These are phyloP conservation scores for Centropristis striata DNA, from an alignment of 2,113 vertebrate species.

Conservation along the genomic window DNA sequence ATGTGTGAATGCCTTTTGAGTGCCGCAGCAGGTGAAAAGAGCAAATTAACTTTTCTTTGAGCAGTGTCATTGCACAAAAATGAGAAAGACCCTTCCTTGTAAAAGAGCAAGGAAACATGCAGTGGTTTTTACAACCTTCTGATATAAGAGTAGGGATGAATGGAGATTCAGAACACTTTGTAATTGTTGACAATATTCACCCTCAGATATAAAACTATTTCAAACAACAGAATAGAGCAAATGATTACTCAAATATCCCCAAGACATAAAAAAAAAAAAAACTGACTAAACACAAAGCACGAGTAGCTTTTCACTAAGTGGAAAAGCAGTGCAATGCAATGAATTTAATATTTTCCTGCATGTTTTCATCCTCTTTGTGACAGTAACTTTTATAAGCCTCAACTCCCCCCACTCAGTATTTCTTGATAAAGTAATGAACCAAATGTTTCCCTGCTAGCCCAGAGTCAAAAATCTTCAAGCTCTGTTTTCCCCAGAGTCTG, in stretches of 20 bases:
- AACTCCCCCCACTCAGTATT: background rate
- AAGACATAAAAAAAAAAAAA: background rate
- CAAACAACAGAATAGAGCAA: slow-evolving; percentile 12
- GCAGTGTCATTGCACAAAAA: slow-evolving; percentile 28
- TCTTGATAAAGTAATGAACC: slow-evolving; percentile 9
- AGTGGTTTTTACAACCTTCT: slow-evolving; percentile 42
- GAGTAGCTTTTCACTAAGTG: background rate
- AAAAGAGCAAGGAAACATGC: slow-evolving; percentile 20
- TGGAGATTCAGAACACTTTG: slow-evolving; percentile 37
- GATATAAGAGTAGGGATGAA: slow-evolving; percentile 38
- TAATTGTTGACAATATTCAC: slow-evolving; percentile 41
- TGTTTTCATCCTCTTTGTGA: background rate
- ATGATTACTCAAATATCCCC: slow-evolving; percentile 1
- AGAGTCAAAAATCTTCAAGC: background rate
- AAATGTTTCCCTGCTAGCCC: background rate
- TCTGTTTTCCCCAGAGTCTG: background rate
- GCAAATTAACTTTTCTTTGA: slow-evolving; percentile 43
- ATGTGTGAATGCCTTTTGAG: slow-evolving; percentile 29
- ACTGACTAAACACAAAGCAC: background rate
- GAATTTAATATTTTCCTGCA: background rate
- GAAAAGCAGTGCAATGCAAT: background rate
- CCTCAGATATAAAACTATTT: slow-evolving; percentile 13
- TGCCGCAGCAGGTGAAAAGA: slow-evolving; percentile 46
- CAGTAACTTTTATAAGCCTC: background rate
- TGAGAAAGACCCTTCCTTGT: no score